Evolutionary conservation across 1,140 invertebrate genomes (phyloP).

Genomic region (silkworm (Bombyx mori)): DNA sequence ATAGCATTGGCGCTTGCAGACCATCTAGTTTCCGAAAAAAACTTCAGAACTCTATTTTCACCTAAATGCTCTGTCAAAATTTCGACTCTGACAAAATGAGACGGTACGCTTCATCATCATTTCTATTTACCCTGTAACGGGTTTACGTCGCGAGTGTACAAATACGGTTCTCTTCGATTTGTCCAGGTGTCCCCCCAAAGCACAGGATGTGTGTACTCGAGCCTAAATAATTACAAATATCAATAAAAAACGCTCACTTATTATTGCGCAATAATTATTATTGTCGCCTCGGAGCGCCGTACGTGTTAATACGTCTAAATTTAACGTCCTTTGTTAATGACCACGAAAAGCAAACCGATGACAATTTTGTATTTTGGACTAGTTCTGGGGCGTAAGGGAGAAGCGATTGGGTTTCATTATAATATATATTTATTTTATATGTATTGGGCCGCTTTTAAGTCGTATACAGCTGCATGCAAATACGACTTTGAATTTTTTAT

Average conservation of each 20-base stretch:
- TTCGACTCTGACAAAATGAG: too few species aligned
- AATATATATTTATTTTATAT: too few species aligned
- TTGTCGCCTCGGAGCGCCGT: constrained; percentile 14
- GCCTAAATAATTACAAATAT: not conserved
- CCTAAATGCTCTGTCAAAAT: too few species aligned
- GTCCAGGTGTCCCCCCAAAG: not conserved
- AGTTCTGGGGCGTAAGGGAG: constrained; percentile 7
- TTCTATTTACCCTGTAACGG: too few species aligned
- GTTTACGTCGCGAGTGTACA: too few species aligned
- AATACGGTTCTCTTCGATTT: too few species aligned
- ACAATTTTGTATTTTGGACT: constrained; percentile 13
- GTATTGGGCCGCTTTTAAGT: too few species aligned
- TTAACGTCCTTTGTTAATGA: constrained; percentile 39
- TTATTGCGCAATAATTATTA: constrained; percentile 24
- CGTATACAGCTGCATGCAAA: not conserved
- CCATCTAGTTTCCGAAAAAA: too few species aligned
- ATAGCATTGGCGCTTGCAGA: too few species aligned
- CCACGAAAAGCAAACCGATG: constrained; percentile 29
- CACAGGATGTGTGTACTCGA: constrained; percentile 1
- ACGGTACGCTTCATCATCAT: too few species aligned
- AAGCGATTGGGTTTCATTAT: constrained; percentile 6
- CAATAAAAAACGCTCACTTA: constrained; percentile 1
- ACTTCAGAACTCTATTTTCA: too few species aligned
- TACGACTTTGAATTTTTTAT: not conserved
- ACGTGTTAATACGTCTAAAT: constrained; percentile 16